Evolutionary conservation across 53 echinoderm and acorn worm species (phyloP).

Genomic region (Hippasteria phrygiana): DNA sequence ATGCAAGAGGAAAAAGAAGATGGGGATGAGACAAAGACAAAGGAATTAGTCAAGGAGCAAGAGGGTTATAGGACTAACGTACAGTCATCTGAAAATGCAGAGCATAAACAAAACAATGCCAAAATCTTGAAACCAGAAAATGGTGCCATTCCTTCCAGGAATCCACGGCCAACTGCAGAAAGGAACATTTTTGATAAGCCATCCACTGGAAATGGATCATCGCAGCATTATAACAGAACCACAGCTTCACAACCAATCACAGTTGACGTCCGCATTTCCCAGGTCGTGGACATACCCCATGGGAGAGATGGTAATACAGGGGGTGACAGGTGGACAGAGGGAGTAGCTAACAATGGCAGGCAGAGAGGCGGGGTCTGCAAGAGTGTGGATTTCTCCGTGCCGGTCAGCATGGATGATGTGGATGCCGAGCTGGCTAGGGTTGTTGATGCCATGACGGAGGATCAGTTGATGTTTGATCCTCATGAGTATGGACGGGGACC

Average conservation of each 20-base stretch:
- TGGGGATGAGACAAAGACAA: too few relatives aligned
- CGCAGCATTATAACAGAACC: not conserved
- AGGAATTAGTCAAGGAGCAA: not conserved
- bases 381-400: constrained; percentile 83
- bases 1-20: not conserved
- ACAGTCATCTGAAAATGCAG: not conserved
- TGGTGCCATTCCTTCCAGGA: not conserved
- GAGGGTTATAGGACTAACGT: not conserved
- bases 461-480: constrained; percentile 52
- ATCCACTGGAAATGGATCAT: not conserved
- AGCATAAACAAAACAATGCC: not conserved
- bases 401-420: constrained; percentile 61
- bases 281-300: not conserved
- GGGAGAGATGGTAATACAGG: not conserved
- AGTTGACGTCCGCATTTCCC: constrained; percentile 20
- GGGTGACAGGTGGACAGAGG: constrained; percentile 3
- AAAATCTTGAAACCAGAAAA: not conserved
- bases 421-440: constrained; percentile 76
- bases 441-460: constrained; percentile 12
- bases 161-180: not conserved
- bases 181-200: not conserved
- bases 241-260: not conserved
- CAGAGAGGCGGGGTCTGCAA: constrained; percentile 69
- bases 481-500: constrained; percentile 69
- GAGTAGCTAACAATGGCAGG: not conserved